These are phyloP conservation scores for Lethocerus indicus DNA, from an alignment of 1,140 invertebrate species.

Conservation along the genomic window DNA sequence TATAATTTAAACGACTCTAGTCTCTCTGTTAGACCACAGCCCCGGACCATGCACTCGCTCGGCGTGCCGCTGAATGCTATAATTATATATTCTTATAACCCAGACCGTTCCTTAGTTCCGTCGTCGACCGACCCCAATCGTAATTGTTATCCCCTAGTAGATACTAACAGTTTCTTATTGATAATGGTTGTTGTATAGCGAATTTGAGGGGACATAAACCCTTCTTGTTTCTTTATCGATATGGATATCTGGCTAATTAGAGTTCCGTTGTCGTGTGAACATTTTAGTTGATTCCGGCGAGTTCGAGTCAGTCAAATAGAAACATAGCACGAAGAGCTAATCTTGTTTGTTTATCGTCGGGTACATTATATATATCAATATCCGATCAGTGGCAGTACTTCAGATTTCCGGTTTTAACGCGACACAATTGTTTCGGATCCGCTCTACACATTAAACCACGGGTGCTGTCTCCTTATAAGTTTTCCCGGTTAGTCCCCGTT, in stretches of 20 bases:
- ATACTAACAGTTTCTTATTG: slow-evolving; percentile 20
- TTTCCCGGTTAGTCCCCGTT: slow-evolving; percentile 2
- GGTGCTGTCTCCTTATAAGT: slow-evolving; percentile 7
- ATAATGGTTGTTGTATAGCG: slow-evolving; percentile 21
- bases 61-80: slow-evolving; percentile 5
- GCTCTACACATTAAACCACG: slow-evolving; percentile 1
- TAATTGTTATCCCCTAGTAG: slow-evolving; percentile 22
- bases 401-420: not conserved
- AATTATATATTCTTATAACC: no score
- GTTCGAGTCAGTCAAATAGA: slow-evolving; percentile 7
- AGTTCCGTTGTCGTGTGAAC: not conserved
- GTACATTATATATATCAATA: no score
- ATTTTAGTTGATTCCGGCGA: not conserved
- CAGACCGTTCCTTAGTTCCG: slow-evolving; percentile 15
- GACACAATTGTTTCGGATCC: slow-evolving; percentile 9
- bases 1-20: slow-evolving; percentile 13
- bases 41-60: slow-evolving; percentile 17
- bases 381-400: slow-evolving; percentile 7
- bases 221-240: slow-evolving; percentile 13
- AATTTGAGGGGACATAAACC: slow-evolving; percentile 16
- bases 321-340: slow-evolving; percentile 10
- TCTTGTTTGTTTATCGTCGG: slow-evolving; percentile 9
- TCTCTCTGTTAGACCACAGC: slow-evolving; percentile 12
- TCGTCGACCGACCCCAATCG: slow-evolving; percentile 19
- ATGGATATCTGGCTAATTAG: slow-evolving; percentile 5